Conservation (phyloP, 2,113 vertebrate species). For the Cnemophilus loriae region DNA sequence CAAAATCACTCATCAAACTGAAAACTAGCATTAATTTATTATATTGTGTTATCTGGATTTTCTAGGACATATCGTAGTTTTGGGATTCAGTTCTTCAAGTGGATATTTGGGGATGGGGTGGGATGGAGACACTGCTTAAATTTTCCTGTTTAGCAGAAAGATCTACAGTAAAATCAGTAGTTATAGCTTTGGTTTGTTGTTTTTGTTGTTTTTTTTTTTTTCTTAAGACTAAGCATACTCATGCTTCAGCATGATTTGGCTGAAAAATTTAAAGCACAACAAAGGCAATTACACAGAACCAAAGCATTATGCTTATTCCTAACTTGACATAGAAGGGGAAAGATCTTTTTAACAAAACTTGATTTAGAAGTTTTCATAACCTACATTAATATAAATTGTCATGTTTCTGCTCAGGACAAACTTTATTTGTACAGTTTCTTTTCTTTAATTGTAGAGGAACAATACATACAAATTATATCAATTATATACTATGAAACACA, state of each 20-base stretch:
- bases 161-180: neutral
- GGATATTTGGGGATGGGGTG: neutral
- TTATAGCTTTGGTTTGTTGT: no score
- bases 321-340: no score
- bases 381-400: no score
- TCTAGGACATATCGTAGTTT: neutral
- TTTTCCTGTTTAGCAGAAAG: neutral
- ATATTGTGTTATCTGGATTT: neutral
- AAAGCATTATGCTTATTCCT: no score
- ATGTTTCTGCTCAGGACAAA: no score
- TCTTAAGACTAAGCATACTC: no score
- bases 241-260: no score
- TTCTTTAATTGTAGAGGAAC: neutral
- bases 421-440: neutral
- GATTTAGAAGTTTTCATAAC: no score
- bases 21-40: neutral
- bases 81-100: neutral
- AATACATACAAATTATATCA: neutral
- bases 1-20: neutral
- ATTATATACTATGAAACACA: neutral
- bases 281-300: no score
- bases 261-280: no score
- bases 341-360: no score
- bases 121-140: neutral
- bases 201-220: no score